These are phyloP conservation scores for Sebastes diploproa DNA, from an alignment of 2,797 vertebrate species.

Conservation along the genomic window DNA sequence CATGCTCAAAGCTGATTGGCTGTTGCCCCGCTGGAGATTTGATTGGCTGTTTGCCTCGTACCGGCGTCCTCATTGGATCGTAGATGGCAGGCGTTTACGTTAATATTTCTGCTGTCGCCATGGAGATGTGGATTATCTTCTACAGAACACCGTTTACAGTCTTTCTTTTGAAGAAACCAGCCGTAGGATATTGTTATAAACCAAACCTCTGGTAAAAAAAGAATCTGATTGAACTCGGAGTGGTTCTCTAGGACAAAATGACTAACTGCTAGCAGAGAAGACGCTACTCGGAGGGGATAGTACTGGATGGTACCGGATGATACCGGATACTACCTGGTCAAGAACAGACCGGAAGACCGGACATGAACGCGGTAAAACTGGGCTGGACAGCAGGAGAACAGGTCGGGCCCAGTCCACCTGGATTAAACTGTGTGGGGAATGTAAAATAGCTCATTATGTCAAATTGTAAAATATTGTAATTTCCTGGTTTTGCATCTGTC, in stretches of 20 bases:
- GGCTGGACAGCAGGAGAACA: background rate
- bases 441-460: background rate
- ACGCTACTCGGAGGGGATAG: background rate
- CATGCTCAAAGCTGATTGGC: background rate
- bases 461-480: background rate
- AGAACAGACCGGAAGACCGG: background rate
- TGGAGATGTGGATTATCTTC: no score
- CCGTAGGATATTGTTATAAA: rapidly evolving
- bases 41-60: background rate
- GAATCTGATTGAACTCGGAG: background rate
- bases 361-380: background rate
- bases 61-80: background rate
- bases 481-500: no score
- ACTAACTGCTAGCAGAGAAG: background rate
- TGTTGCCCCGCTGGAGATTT: background rate
- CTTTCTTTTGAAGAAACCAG: background rate
- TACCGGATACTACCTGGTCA: background rate
- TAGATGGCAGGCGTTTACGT: background rate
- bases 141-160: background rate
- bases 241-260: background rate
- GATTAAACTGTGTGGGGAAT: no score
- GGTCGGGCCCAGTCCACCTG: background rate
- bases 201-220: background rate
- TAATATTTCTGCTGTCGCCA: no score
- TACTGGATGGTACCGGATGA: background rate